These are phyloP conservation scores for Proteles cristata DNA, from an alignment of 2,113 vertebrate species.

Conservation along the genomic window DNA sequence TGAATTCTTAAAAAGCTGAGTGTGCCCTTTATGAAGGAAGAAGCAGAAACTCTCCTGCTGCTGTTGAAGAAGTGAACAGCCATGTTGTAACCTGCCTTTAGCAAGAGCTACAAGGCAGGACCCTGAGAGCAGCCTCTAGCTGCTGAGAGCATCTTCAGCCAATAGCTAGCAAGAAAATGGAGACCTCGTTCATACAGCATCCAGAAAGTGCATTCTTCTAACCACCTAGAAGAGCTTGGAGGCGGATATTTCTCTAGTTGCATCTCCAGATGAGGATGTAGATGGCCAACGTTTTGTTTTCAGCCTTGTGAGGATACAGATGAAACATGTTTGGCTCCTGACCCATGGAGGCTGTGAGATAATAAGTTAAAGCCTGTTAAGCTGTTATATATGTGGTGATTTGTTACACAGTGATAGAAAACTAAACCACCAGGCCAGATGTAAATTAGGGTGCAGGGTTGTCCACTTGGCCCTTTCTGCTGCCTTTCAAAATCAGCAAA, in stretches of 20 bases:
- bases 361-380: not conserved
- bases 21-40: not conserved
- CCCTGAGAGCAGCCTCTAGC: not conserved
- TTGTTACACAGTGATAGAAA: not conserved
- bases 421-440: not conserved
- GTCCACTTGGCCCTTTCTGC: not conserved
- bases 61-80: not conserved
- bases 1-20: not conserved
- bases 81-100: not conserved
- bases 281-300: not conserved
- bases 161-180: not conserved
- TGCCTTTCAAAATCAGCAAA: not conserved
- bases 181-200: too few relatives aligned
- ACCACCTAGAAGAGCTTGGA: not conserved
- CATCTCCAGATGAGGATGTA: not conserved
- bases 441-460: not conserved
- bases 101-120: accelerated
- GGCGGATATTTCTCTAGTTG: not conserved
- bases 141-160: not conserved
- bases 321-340: not conserved
- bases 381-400: not conserved
- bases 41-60: not conserved
- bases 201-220: not conserved
- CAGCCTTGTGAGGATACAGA: not conserved
- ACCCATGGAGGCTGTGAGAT: not conserved